Evolutionary conservation across 2,888 invertebrate genomes (phyloP).

Genomic region (Smittia aterrima): DNA sequence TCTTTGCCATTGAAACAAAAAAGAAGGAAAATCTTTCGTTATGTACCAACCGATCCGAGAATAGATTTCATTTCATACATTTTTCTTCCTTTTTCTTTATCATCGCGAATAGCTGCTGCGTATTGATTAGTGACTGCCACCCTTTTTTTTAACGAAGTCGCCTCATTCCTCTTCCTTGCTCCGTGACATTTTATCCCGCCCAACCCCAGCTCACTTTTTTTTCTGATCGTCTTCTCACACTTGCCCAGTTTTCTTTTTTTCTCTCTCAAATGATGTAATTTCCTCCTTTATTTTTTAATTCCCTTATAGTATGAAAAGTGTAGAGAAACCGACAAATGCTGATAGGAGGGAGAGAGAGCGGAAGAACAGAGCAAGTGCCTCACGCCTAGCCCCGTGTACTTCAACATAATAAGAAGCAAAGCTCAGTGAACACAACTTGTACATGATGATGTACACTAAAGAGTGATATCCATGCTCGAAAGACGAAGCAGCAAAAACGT

Average conservation of each 20-base stretch:
- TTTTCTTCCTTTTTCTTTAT: slow-evolving; percentile 4
- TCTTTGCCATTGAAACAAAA: not conserved
- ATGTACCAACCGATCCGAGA: slow-evolving; percentile 13
- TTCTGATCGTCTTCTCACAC: slow-evolving; percentile 10
- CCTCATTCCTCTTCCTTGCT: not conserved
- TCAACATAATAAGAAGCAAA: not conserved
- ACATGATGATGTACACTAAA: slow-evolving; percentile 27
- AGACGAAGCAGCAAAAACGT: slow-evolving; percentile 18
- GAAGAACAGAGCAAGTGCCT: not conserved
- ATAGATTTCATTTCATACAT: slow-evolving; percentile 10
- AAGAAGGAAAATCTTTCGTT: not conserved
- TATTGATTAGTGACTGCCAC: slow-evolving; percentile 39
- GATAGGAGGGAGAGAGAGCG: too few relatives aligned
- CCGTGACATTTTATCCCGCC: slow-evolving; percentile 13
- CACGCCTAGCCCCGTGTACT: slow-evolving; percentile 20
- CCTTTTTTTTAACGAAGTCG: slow-evolving; percentile 23
- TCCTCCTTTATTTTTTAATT: slow-evolving; percentile 23
- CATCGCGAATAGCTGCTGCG: slow-evolving; percentile 39
- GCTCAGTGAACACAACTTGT: slow-evolving; percentile 32
- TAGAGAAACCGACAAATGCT: not conserved
- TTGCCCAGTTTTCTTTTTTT: slow-evolving; percentile 8
- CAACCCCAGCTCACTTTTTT: not conserved
- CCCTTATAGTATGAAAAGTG: slow-evolving; percentile 14
- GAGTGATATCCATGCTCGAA: slow-evolving; percentile 34
- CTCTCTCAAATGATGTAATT: slow-evolving; percentile 22